Conservation (phyloP, 2,888 invertebrate species). For the Diaperis boleti region DNA sequence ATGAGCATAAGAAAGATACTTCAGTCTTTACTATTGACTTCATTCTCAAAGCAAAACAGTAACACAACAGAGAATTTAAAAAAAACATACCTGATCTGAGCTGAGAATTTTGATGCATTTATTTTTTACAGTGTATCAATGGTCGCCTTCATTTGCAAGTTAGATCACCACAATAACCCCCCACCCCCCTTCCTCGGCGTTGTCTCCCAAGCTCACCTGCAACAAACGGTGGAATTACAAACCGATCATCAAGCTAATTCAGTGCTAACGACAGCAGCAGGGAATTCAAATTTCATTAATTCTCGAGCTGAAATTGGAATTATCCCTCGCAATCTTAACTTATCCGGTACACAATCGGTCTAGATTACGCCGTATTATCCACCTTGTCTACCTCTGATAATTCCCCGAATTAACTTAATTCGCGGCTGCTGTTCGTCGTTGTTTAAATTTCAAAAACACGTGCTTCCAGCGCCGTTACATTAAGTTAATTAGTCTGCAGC, state of each 20-base stretch:
- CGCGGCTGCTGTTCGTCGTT: constrained; percentile 44
- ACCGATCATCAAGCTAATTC: constrained; percentile 4
- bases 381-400: constrained; percentile 59
- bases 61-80: too few relatives aligned
- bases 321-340: constrained; percentile 50
- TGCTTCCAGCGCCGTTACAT: constrained; percentile 40
- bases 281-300: constrained; percentile 48
- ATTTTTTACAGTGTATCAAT: too few relatives aligned
- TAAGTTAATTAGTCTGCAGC: constrained; percentile 27
- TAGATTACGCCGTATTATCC: constrained; percentile 56
- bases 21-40: too few relatives aligned
- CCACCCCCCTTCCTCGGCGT: too few relatives aligned
- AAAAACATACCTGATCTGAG: too few relatives aligned
- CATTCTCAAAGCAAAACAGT: too few relatives aligned
- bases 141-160: too few relatives aligned
- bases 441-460: constrained; percentile 49
- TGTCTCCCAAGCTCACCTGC: constrained; percentile 33
- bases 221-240: constrained; percentile 22
- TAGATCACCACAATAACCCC: too few relatives aligned
- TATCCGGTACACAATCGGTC: constrained; percentile 55
- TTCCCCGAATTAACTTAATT: constrained; percentile 56
- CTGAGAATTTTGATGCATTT: too few relatives aligned
- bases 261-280: neutral
- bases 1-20: too few relatives aligned
- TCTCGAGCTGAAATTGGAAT: constrained; percentile 46